Percentiles rank a stretch among this genome's conserved stretches.
Conservation (phyloP, 2,113 vertebrate species). For the Gallinago paraguaiae region DNA sequence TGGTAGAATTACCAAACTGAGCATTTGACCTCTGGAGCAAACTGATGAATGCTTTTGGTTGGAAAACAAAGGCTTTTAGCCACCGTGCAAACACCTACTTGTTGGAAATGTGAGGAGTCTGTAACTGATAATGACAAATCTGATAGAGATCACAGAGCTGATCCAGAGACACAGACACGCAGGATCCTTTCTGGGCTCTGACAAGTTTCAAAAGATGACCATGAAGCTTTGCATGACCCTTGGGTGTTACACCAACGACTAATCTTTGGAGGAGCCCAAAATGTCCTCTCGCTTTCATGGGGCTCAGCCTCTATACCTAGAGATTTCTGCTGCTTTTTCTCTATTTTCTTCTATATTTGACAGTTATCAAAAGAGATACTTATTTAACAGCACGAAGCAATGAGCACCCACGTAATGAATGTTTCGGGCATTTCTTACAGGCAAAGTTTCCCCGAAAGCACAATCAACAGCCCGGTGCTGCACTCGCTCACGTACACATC, state of each 20-base stretch:
- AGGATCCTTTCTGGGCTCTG: not conserved
- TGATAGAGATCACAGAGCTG: not conserved
- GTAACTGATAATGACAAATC: not conserved
- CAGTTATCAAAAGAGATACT: not conserved
- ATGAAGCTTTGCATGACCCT: not conserved
- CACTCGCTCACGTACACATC: not conserved
- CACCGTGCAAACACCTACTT: not conserved
- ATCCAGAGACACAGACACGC: not conserved
- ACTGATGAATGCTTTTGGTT: not conserved
- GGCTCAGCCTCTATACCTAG: not conserved
- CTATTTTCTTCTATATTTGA: not conserved
- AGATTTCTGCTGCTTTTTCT: not conserved
- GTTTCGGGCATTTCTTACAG: not conserved
- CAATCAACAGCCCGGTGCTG: not conserved
- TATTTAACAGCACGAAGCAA: not conserved
- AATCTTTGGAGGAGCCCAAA: not conserved
- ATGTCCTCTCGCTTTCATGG: not conserved
- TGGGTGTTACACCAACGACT: not conserved
- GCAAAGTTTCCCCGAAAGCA: not conserved
- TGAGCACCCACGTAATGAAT: not conserved
- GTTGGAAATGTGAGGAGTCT: not conserved
- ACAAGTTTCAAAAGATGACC: not conserved
- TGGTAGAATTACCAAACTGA: not conserved
- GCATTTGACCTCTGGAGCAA: slow-evolving; percentile 27
- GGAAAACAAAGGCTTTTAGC: not conserved